Evolutionary conservation across 2,888 invertebrate species (phyloP).

Genomic region (Lordiphosa andalusiaca): DNA sequence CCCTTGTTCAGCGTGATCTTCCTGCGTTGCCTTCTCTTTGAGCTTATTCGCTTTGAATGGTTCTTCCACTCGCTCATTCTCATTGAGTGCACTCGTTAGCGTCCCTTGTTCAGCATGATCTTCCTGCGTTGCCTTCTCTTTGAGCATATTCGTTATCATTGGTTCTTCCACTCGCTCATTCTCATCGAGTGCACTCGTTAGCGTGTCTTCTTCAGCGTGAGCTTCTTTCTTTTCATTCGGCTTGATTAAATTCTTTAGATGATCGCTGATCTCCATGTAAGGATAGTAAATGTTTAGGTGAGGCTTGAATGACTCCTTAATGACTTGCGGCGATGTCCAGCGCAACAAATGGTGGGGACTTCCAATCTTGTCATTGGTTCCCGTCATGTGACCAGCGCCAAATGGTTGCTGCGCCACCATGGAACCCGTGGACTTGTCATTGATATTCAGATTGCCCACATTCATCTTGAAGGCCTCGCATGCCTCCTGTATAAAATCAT

Average conservation of each 20-base stretch:
- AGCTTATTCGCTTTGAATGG: too few relatives aligned
- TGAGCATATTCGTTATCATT: too few relatives aligned
- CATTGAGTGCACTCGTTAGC: too few relatives aligned
- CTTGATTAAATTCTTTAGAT: background rate
- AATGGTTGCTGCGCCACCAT: conserved; percentile 99
- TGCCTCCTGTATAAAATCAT: conserved; percentile 86
- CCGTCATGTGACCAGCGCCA: conserved; percentile 96
- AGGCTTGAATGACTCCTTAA: conserved; percentile 95
- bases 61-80: too few relatives aligned
- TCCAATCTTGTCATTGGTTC: conserved; percentile 99
- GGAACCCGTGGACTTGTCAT: conserved; percentile 98
- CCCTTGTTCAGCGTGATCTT: too few relatives aligned
- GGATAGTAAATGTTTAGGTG: conserved; percentile 86
- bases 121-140: too few relatives aligned
- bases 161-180: too few relatives aligned
- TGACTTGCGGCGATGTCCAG: conserved; percentile 94
- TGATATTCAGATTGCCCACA: conserved; percentile 98
- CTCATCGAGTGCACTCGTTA: too few relatives aligned
- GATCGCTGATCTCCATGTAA: conserved; percentile 48
- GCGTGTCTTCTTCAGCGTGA: too few relatives aligned
- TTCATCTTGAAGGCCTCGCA: conserved; percentile 90
- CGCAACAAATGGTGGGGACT: conserved; percentile 95
- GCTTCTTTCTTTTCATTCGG: too few relatives aligned
- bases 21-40: too few relatives aligned
- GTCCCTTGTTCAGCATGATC: too few relatives aligned